These are phyloP conservation scores for Plusia festucae DNA, from an alignment of 2,888 invertebrate species.

Conservation along the genomic window DNA sequence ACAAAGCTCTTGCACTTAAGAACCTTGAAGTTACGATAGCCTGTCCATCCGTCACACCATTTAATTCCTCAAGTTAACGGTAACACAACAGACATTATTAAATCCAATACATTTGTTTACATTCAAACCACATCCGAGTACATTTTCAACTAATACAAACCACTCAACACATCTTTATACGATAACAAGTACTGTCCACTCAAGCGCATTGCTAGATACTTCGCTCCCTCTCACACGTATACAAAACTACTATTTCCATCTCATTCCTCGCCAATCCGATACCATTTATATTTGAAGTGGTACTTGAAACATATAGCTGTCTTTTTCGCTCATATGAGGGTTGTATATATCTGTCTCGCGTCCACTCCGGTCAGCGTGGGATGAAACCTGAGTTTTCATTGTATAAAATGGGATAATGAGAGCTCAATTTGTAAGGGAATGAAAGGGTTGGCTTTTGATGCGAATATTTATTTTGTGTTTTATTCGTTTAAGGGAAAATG, in stretches of 20 bases:
- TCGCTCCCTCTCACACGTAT: constrained; percentile 42
- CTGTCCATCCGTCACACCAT: constrained; percentile 3
- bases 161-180: constrained; percentile 51
- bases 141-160: constrained; percentile 45
- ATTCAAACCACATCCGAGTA: constrained; percentile 34
- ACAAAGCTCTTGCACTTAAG: neutral
- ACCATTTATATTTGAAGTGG: constrained; percentile 86
- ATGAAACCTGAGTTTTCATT: constrained; percentile 81
- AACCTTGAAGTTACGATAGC: neutral
- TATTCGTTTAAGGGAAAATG: constrained; percentile 42
- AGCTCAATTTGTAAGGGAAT: constrained; percentile 50
- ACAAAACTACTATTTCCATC: constrained; percentile 54
- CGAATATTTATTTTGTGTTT: constrained; percentile 46
- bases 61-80: constrained; percentile 27
- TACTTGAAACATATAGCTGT: constrained; percentile 70
- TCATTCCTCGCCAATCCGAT: constrained; percentile 75
- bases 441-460: constrained; percentile 62
- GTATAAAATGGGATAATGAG: constrained; percentile 74
- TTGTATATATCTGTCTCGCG: constrained; percentile 65
- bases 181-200: constrained; percentile 54
- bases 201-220: constrained; percentile 56
- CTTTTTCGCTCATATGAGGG: constrained; percentile 63
- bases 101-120: constrained; percentile 37
- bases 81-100: constrained; percentile 32
- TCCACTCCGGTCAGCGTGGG: constrained; percentile 76